These are phyloP conservation scores for Pissodes strobi DNA, from an alignment of 1,140 invertebrate genomes.

Conservation along the genomic window DNA sequence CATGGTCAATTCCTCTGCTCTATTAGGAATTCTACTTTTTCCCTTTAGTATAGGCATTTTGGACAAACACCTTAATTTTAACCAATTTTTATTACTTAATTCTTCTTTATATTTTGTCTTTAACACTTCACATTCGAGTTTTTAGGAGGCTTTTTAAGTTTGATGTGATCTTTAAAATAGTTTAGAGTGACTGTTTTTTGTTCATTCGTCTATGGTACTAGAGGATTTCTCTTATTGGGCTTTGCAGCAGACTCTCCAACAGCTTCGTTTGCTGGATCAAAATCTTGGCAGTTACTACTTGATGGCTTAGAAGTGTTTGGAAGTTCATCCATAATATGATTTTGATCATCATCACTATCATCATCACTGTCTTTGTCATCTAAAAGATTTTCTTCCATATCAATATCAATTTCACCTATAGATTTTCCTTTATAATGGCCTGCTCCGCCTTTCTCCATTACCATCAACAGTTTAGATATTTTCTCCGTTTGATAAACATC, in stretches of 20 bases:
- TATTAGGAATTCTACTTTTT: too few species aligned
- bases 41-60: slow-evolving; percentile 34
- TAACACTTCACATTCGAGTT: slow-evolving; percentile 37
- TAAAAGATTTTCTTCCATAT: slow-evolving; percentile 42
- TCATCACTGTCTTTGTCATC: not conserved
- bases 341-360: too few species aligned
- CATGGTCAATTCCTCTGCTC: too few species aligned
- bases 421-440: slow-evolving; percentile 46
- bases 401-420: slow-evolving; percentile 50
- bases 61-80: slow-evolving; percentile 36
- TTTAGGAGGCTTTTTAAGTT: slow-evolving; percentile 38
- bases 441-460: slow-evolving; percentile 52
- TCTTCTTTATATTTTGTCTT: slow-evolving; percentile 9
- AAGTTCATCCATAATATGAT: too few species aligned
- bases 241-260: too few species aligned
- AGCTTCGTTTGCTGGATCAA: too few species aligned
- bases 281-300: too few species aligned
- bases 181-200: not conserved
- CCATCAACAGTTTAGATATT: slow-evolving; percentile 50
- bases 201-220: slow-evolving; percentile 25
- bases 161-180: slow-evolving; percentile 32
- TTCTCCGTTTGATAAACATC: slow-evolving; percentile 48
- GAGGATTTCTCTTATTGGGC: not conserved
- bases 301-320: too few species aligned
- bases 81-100: slow-evolving; percentile 34